phyloP scores from a whole-genome alignment of 2,888 invertebrate genomes.

The Leptinotarsa rubiginosa region DNA sequence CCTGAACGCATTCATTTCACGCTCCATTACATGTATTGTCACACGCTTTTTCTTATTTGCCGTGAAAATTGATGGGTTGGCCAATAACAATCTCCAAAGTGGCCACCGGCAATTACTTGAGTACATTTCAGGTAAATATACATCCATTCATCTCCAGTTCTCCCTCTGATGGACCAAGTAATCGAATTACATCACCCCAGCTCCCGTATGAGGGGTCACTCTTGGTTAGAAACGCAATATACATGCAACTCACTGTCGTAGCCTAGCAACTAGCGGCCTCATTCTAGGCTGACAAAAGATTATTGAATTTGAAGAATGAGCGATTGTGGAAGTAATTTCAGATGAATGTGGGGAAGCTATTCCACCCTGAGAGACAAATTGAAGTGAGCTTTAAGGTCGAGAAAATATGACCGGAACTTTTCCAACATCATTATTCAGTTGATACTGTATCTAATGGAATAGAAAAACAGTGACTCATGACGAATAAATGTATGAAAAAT shows the following conservation, averaged over 20 bases:
- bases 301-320: constrained; percentile 17
- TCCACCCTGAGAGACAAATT: constrained; percentile 1
- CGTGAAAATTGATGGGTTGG: neutral
- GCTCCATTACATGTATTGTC: neutral
- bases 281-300: constrained; percentile 6
- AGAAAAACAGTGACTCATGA: too few relatives aligned
- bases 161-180: constrained; percentile 10
- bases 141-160: constrained; percentile 10
- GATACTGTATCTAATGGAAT: neutral
- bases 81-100: constrained; percentile 13
- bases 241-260: constrained; percentile 10
- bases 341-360: constrained; percentile 6
- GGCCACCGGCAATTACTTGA: neutral
- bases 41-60: neutral
- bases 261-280: constrained; percentile 16
- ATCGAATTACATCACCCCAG: constrained; percentile 16
- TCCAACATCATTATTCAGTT: neutral
- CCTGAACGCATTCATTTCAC: neutral
- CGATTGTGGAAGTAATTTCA: constrained; percentile 16
- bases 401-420: neutral
- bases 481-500: too few relatives aligned
- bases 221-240: constrained; percentile 11
- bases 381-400: neutral
- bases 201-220: constrained; percentile 1
- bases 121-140: constrained; percentile 4